Evolutionary conservation across 2,113 vertebrate genomes (phyloP).

Genomic region (Scolopax mira): DNA sequence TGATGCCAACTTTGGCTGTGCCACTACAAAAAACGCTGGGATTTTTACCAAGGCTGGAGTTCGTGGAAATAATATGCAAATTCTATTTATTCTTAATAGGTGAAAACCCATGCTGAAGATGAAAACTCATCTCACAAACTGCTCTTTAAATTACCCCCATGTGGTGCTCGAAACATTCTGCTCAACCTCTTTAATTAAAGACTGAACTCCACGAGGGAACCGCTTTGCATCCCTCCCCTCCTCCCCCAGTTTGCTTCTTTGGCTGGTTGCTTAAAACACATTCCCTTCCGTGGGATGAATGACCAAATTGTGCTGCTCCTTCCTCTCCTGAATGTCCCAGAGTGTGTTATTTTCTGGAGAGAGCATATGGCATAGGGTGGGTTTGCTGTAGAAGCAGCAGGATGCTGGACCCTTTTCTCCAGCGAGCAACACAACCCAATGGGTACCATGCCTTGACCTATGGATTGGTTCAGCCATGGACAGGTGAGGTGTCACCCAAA

Average conservation of each 20-base stretch:
- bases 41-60: not conserved
- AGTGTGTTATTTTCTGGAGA: not conserved
- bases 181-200: constrained; percentile 20
- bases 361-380: no score
- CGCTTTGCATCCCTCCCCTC: not conserved
- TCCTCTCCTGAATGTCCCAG: not conserved
- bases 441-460: no score
- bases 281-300: not conserved
- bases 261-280: not conserved
- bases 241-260: not conserved
- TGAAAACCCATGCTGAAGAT: not conserved
- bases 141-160: constrained; percentile 8
- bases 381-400: not conserved
- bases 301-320: not conserved
- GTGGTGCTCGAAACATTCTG: not conserved
- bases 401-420: not conserved
- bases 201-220: not conserved
- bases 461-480: not conserved
- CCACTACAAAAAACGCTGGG: not conserved
- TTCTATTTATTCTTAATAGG: not conserved
- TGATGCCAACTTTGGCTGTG: not conserved
- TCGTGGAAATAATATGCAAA: not conserved
- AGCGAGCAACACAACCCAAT: not conserved
- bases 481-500: not conserved
- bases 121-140: not conserved